Conservation (phyloP, 2,113 vertebrate genomes). For the Lepus europaeus region DNA sequence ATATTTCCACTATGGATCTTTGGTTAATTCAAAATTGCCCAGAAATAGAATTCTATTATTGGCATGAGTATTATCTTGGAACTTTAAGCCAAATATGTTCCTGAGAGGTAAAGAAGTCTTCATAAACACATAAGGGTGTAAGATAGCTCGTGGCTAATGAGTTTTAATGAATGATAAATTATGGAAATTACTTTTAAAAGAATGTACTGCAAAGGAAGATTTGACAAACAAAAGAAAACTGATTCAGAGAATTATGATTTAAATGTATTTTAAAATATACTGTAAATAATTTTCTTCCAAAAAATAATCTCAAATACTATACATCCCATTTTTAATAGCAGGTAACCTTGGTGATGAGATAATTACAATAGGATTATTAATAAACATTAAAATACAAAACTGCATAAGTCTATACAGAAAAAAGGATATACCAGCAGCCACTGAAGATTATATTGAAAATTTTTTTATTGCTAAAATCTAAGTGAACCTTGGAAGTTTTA, state of each 20-base stretch:
- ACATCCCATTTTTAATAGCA: neutral
- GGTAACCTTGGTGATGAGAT: neutral
- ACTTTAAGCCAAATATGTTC: neutral
- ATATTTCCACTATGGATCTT: neutral
- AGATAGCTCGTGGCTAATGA: neutral
- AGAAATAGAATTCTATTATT: neutral
- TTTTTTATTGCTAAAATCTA: neutral
- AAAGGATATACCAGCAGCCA: neutral
- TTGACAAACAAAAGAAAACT: neutral
- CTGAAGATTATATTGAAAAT: neutral
- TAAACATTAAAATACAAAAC: neutral
- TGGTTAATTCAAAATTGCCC: neutral
- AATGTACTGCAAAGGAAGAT: neutral
- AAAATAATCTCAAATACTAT: neutral
- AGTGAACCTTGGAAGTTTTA: neutral
- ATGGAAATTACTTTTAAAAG: neutral
- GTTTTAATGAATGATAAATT: constrained; percentile 20
- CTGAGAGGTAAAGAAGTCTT: neutral
- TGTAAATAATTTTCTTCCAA: neutral
- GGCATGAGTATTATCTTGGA: neutral
- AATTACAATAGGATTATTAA: neutral
- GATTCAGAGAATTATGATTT: neutral
- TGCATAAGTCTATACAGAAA: neutral
- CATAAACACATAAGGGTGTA: neutral
- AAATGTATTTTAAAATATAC: neutral